A percentile compares a stretch with the other conserved stretches of the same genome.
These are phyloP conservation scores for Heterohyrax brucei DNA, from an alignment of 2,797 vertebrate species.

Conservation along the genomic window DNA sequence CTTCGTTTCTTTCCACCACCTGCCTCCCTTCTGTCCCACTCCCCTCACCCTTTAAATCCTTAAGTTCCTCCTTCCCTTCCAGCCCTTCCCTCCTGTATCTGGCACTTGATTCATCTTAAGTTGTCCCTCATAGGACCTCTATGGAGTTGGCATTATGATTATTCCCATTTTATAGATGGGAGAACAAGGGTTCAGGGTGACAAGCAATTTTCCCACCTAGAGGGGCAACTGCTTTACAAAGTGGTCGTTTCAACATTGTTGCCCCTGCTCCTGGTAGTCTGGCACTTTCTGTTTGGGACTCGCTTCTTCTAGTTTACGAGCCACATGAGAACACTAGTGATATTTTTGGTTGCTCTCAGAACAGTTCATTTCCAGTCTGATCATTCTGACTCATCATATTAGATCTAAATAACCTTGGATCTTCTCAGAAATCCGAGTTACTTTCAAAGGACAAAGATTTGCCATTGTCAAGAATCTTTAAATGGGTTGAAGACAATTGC, in stretches of 20 bases:
- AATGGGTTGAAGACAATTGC: not conserved
- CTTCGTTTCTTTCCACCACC: not conserved
- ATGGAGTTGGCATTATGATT: not conserved
- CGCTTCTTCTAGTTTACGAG: constrained; percentile 21
- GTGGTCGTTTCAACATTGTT: not conserved
- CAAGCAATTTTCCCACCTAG: not conserved
- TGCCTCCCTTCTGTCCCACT: not conserved
- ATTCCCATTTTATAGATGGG: not conserved
- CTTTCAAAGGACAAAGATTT: not conserved
- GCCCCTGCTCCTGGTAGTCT: not conserved
- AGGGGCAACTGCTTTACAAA: not conserved
- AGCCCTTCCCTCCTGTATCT: not conserved
- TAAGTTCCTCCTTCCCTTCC: not conserved
- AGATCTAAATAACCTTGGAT: constrained; percentile 29
- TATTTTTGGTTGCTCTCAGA: constrained; percentile 58
- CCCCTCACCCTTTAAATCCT: not conserved
- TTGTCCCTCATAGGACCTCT: not conserved
- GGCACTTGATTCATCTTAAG: not conserved
- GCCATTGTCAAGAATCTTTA: not conserved
- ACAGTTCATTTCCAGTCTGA: constrained; percentile 51
- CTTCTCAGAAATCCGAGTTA: constrained; percentile 1
- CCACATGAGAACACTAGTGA: not conserved
- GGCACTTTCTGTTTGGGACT: not conserved
- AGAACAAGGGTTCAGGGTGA: not conserved
- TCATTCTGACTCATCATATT: not conserved